phyloP scores from a whole-genome alignment of 2,113 vertebrate genomes.

The Puffinus mauretanicus region DNA sequence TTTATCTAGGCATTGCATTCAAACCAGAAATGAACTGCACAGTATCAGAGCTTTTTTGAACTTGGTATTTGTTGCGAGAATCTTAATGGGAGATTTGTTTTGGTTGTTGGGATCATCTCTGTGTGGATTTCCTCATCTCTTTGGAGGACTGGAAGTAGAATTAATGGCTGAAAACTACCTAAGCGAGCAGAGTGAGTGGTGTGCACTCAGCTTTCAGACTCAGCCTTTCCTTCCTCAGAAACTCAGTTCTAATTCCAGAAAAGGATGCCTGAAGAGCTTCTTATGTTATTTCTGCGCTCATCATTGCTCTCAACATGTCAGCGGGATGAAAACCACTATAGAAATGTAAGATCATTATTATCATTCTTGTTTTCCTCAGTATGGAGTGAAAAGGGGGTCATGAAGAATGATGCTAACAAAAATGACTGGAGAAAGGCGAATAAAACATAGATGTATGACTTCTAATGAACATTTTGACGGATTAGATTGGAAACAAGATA shows the following conservation, averaged over 20 bases:
- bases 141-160: background rate
- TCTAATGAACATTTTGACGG: background rate
- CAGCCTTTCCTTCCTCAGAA: background rate
- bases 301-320: constrained; percentile 45
- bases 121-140: background rate
- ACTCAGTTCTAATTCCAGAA: background rate
- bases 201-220: background rate
- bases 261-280: constrained; percentile 8
- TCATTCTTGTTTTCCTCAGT: constrained; percentile 41
- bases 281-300: constrained; percentile 34
- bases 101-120: background rate
- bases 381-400: constrained; percentile 20
- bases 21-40: background rate
- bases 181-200: background rate
- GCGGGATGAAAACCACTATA: constrained; percentile 28
- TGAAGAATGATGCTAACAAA: background rate
- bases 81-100: background rate
- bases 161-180: background rate
- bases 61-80: background rate
- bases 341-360: constrained; percentile 37
- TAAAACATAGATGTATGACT: background rate
- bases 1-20: background rate
- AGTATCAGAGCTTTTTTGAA: background rate
- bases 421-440: background rate
- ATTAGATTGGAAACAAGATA: background rate